These are phyloP conservation scores for Nyctalus aviator DNA, from an alignment of 2,797 vertebrate species.

Conservation along the genomic window DNA sequence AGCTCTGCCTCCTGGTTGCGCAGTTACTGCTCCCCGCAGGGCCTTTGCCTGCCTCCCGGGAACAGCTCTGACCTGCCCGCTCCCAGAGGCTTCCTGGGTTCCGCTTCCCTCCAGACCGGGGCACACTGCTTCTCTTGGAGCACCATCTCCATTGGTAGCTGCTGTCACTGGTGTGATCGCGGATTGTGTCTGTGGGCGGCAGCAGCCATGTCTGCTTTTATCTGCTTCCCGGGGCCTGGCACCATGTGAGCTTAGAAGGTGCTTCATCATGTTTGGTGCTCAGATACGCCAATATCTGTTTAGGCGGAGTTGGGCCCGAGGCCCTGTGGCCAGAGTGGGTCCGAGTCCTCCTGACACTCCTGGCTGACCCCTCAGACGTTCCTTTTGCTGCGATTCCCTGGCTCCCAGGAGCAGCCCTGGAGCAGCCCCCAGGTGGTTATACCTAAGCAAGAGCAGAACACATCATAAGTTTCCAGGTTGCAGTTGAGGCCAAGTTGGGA, in stretches of 20 bases:
- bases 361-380: neutral
- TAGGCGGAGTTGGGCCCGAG: neutral
- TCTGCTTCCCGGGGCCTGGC: neutral
- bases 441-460: neutral
- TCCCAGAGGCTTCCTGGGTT: neutral
- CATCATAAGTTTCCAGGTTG: no score
- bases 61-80: neutral
- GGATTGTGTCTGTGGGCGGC: neutral
- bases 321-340: neutral
- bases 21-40: neutral
- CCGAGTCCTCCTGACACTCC: fast-evolving
- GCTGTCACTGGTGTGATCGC: neutral
- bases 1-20: neutral
- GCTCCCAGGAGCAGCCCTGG: neutral
- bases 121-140: neutral
- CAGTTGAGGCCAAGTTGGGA: neutral
- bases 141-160: neutral
- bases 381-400: neutral
- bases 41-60: neutral
- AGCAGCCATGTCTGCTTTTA: neutral
- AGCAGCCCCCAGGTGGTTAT: neutral
- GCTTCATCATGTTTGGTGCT: neutral
- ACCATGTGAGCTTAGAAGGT: neutral
- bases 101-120: neutral
- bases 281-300: neutral